Percentiles rank a stretch among this genome's conserved stretches.
phyloP scores from a whole-genome alignment of 37 sponge, comb jelly and placozoan species.

The Amphimedon queenslandica region DNA sequence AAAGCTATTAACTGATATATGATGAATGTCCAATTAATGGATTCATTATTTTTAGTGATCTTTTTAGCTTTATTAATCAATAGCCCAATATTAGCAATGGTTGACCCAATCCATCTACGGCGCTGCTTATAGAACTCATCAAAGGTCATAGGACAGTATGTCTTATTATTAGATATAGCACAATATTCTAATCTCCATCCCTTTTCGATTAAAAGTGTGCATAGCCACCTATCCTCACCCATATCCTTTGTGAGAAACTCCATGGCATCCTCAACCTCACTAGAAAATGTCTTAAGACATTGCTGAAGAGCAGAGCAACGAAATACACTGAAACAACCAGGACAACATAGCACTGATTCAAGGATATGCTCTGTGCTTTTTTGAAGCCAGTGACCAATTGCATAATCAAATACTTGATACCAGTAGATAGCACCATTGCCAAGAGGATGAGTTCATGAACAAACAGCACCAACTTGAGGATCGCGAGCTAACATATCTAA shows the following conservation, averaged over 20 bases:
- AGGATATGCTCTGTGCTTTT: conserved; percentile 82
- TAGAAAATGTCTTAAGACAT: conserved; percentile 59
- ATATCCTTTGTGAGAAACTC: conserved; percentile 93
- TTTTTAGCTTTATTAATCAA: conserved; percentile 30
- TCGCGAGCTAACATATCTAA: conserved; percentile 73
- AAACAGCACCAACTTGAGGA: conserved; percentile 73
- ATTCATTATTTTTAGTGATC: conserved; percentile 58
- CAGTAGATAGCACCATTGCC: conserved; percentile 81
- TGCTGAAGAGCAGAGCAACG: conserved; percentile 67
- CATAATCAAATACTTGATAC: conserved; percentile 91
- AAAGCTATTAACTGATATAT: conserved; percentile 69
- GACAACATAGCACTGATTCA: conserved; percentile 88
- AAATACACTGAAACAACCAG: conserved; percentile 87
- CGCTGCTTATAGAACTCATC: conserved; percentile 90
- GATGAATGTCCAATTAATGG: conserved; percentile 70
- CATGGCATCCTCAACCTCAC: conserved; percentile 48
- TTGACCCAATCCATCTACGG: conserved; percentile 84
- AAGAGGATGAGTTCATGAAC: conserved; percentile 83
- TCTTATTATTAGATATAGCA: conserved; percentile 70
- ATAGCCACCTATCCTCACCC: conserved; percentile 96
- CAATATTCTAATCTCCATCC: conserved; percentile 86
- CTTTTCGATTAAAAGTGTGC: conserved; percentile 87
- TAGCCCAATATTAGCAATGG: conserved; percentile 73
- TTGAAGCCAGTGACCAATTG: conserved; percentile 86
- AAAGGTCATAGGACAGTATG: conserved; percentile 77